Percentiles rank a stretch among this genome's conserved stretches.
phyloP scores from a whole-genome alignment of 2,113 vertebrate genomes.

The Daubentonia madagascariensis region DNA sequence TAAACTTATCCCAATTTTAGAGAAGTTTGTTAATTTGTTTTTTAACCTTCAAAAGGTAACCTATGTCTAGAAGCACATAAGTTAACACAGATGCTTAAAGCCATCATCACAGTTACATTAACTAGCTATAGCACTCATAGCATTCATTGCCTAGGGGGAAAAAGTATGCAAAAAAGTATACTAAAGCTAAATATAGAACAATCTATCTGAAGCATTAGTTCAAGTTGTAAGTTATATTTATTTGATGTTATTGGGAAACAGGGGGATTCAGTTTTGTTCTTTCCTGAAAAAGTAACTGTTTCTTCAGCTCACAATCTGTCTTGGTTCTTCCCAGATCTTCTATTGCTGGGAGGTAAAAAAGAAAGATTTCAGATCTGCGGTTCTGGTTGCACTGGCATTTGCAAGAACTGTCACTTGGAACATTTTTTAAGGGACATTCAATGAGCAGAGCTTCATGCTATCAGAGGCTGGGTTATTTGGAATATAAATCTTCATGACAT shows the following conservation, averaged over 20 bases:
- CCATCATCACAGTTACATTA: not conserved
- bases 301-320: not conserved
- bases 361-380: slow-evolving; percentile 12
- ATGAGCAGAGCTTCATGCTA: not conserved
- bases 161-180: not conserved
- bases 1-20: slow-evolving; percentile 12
- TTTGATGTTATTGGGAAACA: not conserved
- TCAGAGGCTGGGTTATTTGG: slow-evolving; percentile 33
- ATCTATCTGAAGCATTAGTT: not conserved
- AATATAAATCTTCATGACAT: slow-evolving; percentile 57
- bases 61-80: not conserved
- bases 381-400: slow-evolving; percentile 11
- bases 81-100: not conserved
- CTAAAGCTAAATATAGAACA: not conserved
- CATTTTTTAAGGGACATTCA: slow-evolving; percentile 23
- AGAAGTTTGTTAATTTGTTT: not conserved
- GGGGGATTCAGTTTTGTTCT: not conserved
- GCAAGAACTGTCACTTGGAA: slow-evolving; percentile 25
- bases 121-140: not conserved
- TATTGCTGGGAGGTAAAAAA: slow-evolving; percentile 37
- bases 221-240: slow-evolving; percentile 18
- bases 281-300: not conserved
- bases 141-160: not conserved
- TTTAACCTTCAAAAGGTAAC: slow-evolving; percentile 25
- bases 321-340: not conserved